Base-by-base conservation (phyloP, 1,140 invertebrate genomes). In the Trypoxylus dichotomus region DNA sequence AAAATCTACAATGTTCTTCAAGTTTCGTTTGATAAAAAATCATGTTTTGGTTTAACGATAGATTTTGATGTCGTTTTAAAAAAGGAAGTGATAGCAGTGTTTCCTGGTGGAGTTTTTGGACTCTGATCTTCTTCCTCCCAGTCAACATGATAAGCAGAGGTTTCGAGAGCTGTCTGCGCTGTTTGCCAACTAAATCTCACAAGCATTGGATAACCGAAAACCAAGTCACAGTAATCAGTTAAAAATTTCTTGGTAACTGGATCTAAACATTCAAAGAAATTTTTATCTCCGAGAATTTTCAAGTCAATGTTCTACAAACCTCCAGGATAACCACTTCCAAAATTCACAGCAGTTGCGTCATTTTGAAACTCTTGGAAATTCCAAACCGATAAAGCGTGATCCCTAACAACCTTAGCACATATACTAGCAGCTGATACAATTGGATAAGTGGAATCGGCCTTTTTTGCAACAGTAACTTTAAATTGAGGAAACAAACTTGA, bases 161-260 rank as follows among this genome's bases (percentile, higher is more conserved):
- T 90, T 82, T 96, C 90, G 13, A 99, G 82, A 74, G 97, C 92
- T 41, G 91, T 92, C 74, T 93, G 91, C 0, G 97, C 94, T 0
- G 98, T 99, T 2, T 96, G 97, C 98, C 98, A 99, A 86, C 97
- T 98, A 84, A 99, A 98, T 75, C 98, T 88, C 0, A 99, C 97
- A n/a, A 99, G 88, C 32, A 94, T 90, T 0, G 97, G 96, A 87
- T 95, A 99, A 3, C 98, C 98, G 90, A 99, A 99, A 0, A 99
- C 91, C 37, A 90, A 89, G 87, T 99, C 95, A 63, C 98, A 90
- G 83, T 93, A 92, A 1, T 94, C 89, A 0, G 88, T 84, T 54
- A 99, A 89, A 88, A 98, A 99, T 76, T 93, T 93, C 86, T 99
- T 99, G 1, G 98, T 99, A 0, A 92, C 89, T 3, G 98, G 97